These are phyloP conservation scores for Phlogophora meticulosa DNA, from an alignment of 2,888 invertebrate genomes.

Conservation along the genomic window DNA sequence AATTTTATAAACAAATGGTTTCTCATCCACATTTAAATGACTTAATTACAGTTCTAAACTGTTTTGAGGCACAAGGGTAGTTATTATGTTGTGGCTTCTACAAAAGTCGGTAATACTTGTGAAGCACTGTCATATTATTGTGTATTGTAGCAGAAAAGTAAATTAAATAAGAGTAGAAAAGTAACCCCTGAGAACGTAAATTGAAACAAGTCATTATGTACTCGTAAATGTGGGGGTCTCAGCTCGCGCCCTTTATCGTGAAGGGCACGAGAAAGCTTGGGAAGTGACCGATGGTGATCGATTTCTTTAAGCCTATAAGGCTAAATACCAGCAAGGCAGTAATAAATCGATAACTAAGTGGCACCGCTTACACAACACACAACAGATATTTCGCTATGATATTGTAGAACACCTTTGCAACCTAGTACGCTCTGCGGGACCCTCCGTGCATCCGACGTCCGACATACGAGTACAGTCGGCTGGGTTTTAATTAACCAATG, in stretches of 20 bases:
- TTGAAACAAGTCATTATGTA: conserved; percentile 53
- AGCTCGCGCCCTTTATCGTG: conserved; percentile 16
- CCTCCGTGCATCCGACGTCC: too few relatives aligned
- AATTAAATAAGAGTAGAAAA: conserved; percentile 20
- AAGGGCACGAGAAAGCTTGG: conserved; percentile 12
- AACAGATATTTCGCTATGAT: background rate
- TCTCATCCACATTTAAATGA: conserved; percentile 13
- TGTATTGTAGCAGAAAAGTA: conserved; percentile 13
- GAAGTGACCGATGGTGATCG: conserved; percentile 23
- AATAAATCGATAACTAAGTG: background rate
- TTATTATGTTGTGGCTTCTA: conserved; percentile 1
- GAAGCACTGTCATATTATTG: conserved; percentile 26
- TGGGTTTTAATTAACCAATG: conserved; percentile 38
- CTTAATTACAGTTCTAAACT: conserved; percentile 8
- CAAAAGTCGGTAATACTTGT: background rate
- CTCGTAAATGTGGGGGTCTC: conserved; percentile 29
- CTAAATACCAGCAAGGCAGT: background rate
- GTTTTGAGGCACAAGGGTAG: conserved; percentile 11
- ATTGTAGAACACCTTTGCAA: background rate
- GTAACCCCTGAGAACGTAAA: conserved; percentile 29
- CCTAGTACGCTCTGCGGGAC: background rate
- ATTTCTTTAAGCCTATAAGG: conserved; percentile 12
- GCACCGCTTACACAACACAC: background rate
- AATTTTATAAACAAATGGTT: conserved; percentile 24
- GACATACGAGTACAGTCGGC: background rate